Base-by-base conservation (phyloP, 2,113 vertebrate genomes). In the Cyrtonyx montezumae region DNA sequence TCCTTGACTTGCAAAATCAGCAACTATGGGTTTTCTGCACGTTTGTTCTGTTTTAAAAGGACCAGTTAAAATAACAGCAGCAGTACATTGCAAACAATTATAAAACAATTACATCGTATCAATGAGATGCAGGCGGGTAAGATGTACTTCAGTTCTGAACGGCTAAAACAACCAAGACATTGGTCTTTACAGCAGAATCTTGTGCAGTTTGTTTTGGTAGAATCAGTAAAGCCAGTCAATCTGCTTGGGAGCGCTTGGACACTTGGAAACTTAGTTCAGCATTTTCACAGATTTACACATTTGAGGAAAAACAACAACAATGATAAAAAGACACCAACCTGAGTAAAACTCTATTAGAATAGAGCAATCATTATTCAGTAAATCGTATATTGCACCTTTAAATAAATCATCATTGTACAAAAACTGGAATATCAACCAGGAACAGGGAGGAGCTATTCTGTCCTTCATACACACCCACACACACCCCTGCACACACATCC, bases 341-440 rank as follows among this genome's bases (percentile, higher is more conserved):
- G 98, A 98, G 98, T 98, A 98, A 97, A 97, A 97, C 97, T 67
- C 97, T 94, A 97, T 97, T 95, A 97, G 92, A 96, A 97, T 97
- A 97, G 97, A 98, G 95, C 92, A 69, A 97, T 92, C 94, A 94
- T 96, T 97, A 98, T 96, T 97, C 97, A 97, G 94, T 95, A 97
- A 97, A 94, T 97, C 95, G 98, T 94, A 98, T 98, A 98, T 98
- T 98, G 98, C 98, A 98, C 98, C 97, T 97, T 98, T 94, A 98
- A 97, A 98, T 97, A 97, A 97, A 97, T 96, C 97, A 96, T 97
- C 96, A 96, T 78, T 69, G 97, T 96, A 95, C 92, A 95, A 97
- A 97, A 91, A 84, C 83, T 94, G 66, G 74, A 93, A 22, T 82
- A 79, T 48, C 61, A 82, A 66, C 36, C 58, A 95, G 94, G 69